phyloP scores from a whole-genome alignment of 2,113 vertebrate species.

The Sceloporus undulatus region DNA sequence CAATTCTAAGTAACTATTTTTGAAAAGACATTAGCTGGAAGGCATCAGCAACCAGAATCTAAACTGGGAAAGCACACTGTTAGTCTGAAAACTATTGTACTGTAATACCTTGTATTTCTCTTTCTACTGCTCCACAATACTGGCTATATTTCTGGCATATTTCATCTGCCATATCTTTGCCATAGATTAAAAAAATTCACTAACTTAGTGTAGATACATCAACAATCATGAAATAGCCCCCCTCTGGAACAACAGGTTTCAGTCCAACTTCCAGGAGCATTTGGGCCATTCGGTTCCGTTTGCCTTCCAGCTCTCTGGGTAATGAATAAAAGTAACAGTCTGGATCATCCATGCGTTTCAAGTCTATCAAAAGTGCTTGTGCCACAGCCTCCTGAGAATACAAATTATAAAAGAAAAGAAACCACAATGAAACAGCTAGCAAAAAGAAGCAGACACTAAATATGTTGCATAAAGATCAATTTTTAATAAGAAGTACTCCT shows the following conservation, averaged over 20 bases:
- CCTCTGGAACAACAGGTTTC: constrained; percentile 90
- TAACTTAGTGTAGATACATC: constrained; percentile 89
- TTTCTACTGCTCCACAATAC: background rate
- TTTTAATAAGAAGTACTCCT: background rate
- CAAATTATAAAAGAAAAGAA: constrained; percentile 4
- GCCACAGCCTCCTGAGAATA: constrained; percentile 91
- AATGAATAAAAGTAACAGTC: constrained; percentile 93
- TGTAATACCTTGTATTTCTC: background rate
- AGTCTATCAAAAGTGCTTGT: constrained; percentile 85
- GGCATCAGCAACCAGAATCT: background rate
- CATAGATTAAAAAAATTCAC: constrained; percentile 57
- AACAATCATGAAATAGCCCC: constrained; percentile 95
- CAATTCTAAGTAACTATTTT: background rate
- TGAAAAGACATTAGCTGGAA: background rate
- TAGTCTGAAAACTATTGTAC: background rate
- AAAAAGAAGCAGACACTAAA: background rate
- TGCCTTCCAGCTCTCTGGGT: constrained; percentile 87
- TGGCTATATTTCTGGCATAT: background rate
- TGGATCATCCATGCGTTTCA: constrained; percentile 86
- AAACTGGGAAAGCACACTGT: background rate
- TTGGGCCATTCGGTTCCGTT: constrained; percentile 87
- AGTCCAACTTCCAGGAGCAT: constrained; percentile 87
- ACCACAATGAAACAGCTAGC: background rate
- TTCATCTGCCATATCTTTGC: background rate
- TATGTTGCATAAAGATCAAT: background rate